Evolutionary conservation across 2,888 invertebrate species (phyloP).

Genomic region (Caenorhabditis zanzibari): DNA sequence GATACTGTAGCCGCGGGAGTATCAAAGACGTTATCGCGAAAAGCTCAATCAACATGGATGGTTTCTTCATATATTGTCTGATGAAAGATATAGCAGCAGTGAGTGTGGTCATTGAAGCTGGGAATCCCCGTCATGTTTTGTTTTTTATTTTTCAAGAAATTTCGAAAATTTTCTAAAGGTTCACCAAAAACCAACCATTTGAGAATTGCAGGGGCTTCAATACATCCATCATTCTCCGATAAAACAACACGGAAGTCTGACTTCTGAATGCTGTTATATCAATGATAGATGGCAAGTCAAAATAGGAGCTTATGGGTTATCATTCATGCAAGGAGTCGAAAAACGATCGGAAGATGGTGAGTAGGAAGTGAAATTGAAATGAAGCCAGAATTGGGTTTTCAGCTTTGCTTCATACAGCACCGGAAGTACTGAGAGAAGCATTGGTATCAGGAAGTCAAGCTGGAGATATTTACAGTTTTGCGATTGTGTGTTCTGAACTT

Average conservation of each 20-base stretch:
- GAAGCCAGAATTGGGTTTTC: neutral
- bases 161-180: neutral
- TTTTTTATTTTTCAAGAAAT: neutral
- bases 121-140: constrained; percentile 35
- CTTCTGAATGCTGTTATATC: constrained; percentile 72
- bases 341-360: constrained; percentile 65
- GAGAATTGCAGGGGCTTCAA: constrained; percentile 67
- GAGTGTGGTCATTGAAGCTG: constrained; percentile 24
- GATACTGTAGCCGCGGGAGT: constrained; percentile 76
- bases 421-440: constrained; percentile 74
- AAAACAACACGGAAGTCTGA: constrained; percentile 67
- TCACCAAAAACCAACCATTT: constrained; percentile 29
- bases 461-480: constrained; percentile 69
- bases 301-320: constrained; percentile 72
- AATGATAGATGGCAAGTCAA: constrained; percentile 80
- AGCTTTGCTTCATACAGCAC: constrained; percentile 79
- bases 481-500: constrained; percentile 74
- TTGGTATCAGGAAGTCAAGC: constrained; percentile 65
- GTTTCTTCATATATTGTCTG: constrained; percentile 73
- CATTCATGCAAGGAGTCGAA: constrained; percentile 67
- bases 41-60: constrained; percentile 72
- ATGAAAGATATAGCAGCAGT: constrained; percentile 72
- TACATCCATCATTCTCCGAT: constrained; percentile 70
- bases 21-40: constrained; percentile 71
- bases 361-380: neutral